Evolutionary conservation across 2,888 invertebrate species (phyloP), one percentile per base, ranked within the genome.

Genomic region (Sympetrum striolatum): DNA sequence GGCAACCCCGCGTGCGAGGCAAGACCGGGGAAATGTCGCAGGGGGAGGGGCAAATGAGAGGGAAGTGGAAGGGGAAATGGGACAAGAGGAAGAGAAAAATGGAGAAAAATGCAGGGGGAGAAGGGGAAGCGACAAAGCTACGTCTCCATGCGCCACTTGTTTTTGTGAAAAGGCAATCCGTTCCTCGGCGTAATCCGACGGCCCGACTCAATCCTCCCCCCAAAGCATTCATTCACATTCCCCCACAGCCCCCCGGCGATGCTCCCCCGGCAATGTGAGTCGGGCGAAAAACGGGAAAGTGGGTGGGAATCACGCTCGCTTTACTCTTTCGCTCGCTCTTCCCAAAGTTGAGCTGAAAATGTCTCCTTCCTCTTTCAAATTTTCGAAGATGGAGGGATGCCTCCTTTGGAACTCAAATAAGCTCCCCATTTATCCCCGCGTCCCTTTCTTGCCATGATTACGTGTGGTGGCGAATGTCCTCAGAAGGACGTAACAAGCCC

Each of bases 71-170:
- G 53, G 31, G 31, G 58, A 8, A 25, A 48, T 53, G 58, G 14
- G 14, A 53, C 31, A 15, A 82, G 22, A 48, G 82, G 53, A 22
- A 31, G 82, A 25, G 58, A 25, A 35, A 35, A 18, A 53, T 48
- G 44, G 81, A 15, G n/a, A 18, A 4, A 48, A 48, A 25, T 6
- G 81, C 44, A 44, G n/a, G 8, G 81, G 44, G 53, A 18, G 48
- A 18, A 18, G 58, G 60, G 60, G 60, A 14, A 37, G 60, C 60
- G 60, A 86, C 86, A 86, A 86, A 86, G 86, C 86, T 60, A 37
- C 86, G 37, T 86, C 86, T 86, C 86, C 86, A 64, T 86, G 64
- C 86, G 64, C 86, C 86, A 86, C 86, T 86, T 86, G 64, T 60
- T 86, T 86, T 31, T 31, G 60, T 86, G 86, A 64, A 86, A 80